phyloP scores from a whole-genome alignment of 2,888 invertebrate species.

The Pseudococcus jackbeardsleyi region DNA sequence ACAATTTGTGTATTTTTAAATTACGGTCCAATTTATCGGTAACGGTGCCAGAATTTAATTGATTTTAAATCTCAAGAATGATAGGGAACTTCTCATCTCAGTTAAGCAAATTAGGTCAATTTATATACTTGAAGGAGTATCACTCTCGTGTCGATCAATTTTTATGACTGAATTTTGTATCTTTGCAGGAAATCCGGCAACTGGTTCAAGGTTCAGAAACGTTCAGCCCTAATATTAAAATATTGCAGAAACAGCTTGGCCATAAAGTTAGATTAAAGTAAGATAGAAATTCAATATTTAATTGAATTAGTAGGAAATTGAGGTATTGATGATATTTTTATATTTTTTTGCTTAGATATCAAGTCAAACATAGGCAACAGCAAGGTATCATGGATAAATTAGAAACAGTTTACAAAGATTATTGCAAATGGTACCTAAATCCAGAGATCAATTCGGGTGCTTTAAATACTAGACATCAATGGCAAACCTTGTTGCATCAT shows the following conservation, averaged over 20 bases:
- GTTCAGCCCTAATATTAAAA: slow-evolving; percentile 79
- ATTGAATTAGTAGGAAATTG: background rate
- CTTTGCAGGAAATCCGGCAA: slow-evolving; percentile 76
- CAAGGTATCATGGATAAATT: slow-evolving; percentile 79
- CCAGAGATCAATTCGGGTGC: slow-evolving; percentile 68
- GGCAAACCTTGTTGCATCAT: slow-evolving; percentile 77
- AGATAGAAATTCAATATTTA: background rate
- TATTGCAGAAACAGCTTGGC: slow-evolving; percentile 79
- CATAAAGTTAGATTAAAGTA: slow-evolving; percentile 77
- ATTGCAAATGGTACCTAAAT: slow-evolving; percentile 77
- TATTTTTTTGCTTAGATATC: slow-evolving; percentile 66
- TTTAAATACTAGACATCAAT: slow-evolving; percentile 78
- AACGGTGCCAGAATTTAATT: too few species aligned
- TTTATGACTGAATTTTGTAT: too few species aligned
- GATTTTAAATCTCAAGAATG: background rate
- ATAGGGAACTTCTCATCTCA: background rate
- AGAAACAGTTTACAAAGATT: slow-evolving; percentile 75
- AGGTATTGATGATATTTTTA: background rate
- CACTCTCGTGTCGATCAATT: background rate
- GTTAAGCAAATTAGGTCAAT: background rate
- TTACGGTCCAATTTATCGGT: too few species aligned
- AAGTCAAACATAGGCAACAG: slow-evolving; percentile 77
- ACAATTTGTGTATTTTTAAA: too few species aligned
- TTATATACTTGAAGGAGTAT: background rate
- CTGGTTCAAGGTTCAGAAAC: slow-evolving; percentile 84